phyloP scores from a whole-genome alignment of 2,888 invertebrate genomes.

The Nomada ferruginata region DNA sequence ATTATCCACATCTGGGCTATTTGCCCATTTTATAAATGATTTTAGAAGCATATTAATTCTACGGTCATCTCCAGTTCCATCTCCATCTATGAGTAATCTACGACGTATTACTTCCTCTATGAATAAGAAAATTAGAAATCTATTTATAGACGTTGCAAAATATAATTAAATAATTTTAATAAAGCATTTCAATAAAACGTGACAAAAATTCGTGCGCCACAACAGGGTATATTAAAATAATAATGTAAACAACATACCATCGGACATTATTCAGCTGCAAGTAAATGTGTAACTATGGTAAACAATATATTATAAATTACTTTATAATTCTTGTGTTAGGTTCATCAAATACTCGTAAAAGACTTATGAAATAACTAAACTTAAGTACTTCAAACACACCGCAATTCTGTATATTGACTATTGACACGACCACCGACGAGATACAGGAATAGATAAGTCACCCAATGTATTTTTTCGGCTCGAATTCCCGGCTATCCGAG shows the following conservation, averaged over 20 bases:
- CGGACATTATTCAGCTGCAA: constrained; percentile 35
- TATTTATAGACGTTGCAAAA: background rate
- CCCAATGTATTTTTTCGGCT: too few relatives aligned
- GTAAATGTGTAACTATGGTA: background rate
- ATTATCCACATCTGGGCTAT: constrained; percentile 86
- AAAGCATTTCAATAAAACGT: background rate
- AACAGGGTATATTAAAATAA: constrained; percentile 8
- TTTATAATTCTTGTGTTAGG: background rate
- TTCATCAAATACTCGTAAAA: background rate
- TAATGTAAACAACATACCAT: constrained; percentile 42
- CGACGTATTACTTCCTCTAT: constrained; percentile 97
- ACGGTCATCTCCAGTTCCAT: constrained; percentile 98
- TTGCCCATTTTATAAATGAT: constrained; percentile 92
- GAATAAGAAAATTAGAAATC: background rate
- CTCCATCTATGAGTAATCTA: constrained; percentile 96
- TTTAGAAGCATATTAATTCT: constrained; percentile 93
- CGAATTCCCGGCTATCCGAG: too few relatives aligned
- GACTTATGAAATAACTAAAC: background rate
- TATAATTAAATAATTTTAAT: background rate
- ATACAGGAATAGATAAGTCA: too few relatives aligned
- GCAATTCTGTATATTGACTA: background rate
- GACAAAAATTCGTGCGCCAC: background rate
- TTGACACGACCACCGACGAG: background rate
- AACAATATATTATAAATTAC: background rate
- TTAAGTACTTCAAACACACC: background rate